Conservation (phyloP, 92 coral and sea anemone species). For the Bergia sp. region DNA sequence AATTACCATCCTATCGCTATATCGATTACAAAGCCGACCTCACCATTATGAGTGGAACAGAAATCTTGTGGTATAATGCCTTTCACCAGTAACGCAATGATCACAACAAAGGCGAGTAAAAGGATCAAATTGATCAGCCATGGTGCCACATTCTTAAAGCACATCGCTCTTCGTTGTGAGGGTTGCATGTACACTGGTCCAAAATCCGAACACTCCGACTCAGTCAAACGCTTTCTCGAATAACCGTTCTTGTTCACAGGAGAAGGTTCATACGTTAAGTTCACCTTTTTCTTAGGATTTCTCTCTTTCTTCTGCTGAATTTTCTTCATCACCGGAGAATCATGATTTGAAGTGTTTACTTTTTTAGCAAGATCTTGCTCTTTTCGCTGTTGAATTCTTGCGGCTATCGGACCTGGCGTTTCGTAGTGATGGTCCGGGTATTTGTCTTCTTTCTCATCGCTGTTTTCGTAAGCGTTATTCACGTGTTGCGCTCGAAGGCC, state of each 20-base stretch:
- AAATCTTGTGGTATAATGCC: neutral
- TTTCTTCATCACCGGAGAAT: constrained; percentile 12
- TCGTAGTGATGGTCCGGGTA: constrained; percentile 28
- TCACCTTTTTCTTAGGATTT: constrained; percentile 14
- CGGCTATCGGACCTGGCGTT: neutral
- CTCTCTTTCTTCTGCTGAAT: constrained; percentile 13
- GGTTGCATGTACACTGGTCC: neutral
- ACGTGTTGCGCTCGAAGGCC: constrained; percentile 16
- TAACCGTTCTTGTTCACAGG: constrained; percentile 5
- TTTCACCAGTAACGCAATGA: neutral
- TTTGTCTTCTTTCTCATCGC: neutral
- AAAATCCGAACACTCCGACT: constrained; percentile 27
- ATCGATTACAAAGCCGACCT: neutral
- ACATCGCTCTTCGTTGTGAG: neutral
- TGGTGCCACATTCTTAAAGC: neutral
- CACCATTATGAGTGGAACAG: neutral
- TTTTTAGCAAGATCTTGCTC: neutral
- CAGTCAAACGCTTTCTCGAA: constrained; percentile 8
- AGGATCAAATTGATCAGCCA: constrained; percentile 1
- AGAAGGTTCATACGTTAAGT: neutral
- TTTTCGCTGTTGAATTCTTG: neutral
- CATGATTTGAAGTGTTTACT: neutral
- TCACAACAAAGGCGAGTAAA: neutral
- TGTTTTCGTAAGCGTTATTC: constrained; percentile 28
- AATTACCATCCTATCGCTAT: too few relatives aligned